Percentiles rank a stretch among this genome's conserved stretches.
phyloP scores from a whole-genome alignment of 2,113 vertebrate genomes.

The Chauna torquata region DNA sequence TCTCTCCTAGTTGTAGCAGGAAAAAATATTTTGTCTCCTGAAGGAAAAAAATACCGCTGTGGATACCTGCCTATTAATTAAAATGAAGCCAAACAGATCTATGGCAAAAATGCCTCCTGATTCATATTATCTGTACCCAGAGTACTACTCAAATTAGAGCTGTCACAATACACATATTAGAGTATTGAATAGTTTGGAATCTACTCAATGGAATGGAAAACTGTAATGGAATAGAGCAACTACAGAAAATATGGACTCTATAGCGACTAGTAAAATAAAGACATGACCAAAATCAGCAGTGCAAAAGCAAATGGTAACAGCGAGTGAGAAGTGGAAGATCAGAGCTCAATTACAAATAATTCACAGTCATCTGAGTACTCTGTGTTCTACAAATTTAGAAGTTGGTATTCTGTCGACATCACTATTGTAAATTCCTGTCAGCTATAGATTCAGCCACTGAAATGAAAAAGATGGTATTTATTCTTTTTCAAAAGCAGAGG shows the following conservation, averaged over 20 bases:
- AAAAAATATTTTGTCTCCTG: neutral
- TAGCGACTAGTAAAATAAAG: neutral
- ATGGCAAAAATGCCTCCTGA: neutral
- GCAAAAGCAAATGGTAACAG: neutral
- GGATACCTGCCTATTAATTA: neutral
- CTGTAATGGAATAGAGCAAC: neutral
- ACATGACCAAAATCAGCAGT: neutral
- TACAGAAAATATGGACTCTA: neutral
- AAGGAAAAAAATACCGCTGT: neutral
- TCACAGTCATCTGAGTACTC: neutral
- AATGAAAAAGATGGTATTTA: neutral
- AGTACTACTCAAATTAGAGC: neutral
- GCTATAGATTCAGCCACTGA: neutral
- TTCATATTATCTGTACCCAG: neutral
- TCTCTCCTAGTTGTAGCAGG: neutral
- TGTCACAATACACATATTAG: neutral
- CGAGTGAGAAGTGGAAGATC: neutral
- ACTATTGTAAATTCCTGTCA: neutral
- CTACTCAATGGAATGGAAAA: neutral
- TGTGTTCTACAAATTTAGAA: neutral
- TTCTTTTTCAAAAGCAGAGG: neutral
- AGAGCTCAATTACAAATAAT: neutral
- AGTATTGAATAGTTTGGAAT: neutral
- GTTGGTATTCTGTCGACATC: neutral
- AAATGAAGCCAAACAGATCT: neutral